Evolutionary conservation across 2,797 vertebrate genomes (phyloP), one percentile per base, ranked within the genome.

Genomic region (Squalus acanthias): DNA sequence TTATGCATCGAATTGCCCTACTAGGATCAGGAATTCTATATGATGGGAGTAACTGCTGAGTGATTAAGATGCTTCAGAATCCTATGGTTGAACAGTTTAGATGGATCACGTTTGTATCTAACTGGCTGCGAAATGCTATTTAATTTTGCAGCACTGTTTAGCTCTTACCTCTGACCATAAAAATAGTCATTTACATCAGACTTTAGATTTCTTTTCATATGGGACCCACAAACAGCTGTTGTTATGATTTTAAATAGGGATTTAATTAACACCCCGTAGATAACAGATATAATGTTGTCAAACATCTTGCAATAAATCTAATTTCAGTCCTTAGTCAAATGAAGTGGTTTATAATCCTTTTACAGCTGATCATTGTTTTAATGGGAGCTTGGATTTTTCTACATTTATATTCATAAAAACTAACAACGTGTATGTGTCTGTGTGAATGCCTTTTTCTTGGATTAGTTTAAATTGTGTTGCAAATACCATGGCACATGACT

Each of bases 101-200:
- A 29, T 93, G 65, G n/a, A 46, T 46, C 91, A 39, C 20, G 39
- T 67, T 67, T 67, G n/a, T 9, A 67, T 20, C 15, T 67, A 46
- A 67, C 60, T 89, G 53, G 87, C 26, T 60, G 9, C 24, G 29
- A 89, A 89, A 89, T 12, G 24, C 26, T 8, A 76, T 85, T 85
- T 85, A 85, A 85, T 85, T 24, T 85, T 85, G 82, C 39, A 50
- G 39, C 20, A 60, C 7, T 39, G 17, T 93, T 65, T 93, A 93
- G 91, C n/a, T 67, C 65, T 93, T 67, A 67, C n/a, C 63, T 93
- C 63, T 93, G 91, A 69, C 91, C 91, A 93, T 93, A 63, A 92
- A 33, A 63, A n/a, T 92, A 69, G 33, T 69, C 33, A 69, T 93
- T 69, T 93, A 69, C 29, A 92, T 91, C 57, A 92, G 39, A 93